Conservation (phyloP, 1,140 invertebrate species). For the Penaeus indicus region DNA sequence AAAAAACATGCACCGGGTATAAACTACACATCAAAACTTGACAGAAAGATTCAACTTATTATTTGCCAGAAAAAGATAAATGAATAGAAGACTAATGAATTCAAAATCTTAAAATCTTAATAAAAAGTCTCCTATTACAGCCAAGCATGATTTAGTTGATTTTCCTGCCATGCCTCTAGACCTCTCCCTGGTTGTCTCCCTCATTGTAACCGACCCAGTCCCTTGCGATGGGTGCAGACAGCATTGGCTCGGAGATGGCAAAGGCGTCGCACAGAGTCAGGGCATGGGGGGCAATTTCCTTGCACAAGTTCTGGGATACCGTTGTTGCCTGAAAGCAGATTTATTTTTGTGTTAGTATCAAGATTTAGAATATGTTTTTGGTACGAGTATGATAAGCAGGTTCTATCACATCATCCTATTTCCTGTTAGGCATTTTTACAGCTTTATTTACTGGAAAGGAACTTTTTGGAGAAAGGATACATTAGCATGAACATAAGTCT, state of each 20-base stretch:
- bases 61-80: no score
- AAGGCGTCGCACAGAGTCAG: slow-evolving; percentile 68
- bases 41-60: no score
- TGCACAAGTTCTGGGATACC: slow-evolving; percentile 65
- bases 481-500: no score
- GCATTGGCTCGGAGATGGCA: slow-evolving; percentile 68
- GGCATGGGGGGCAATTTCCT: slow-evolving; percentile 66
- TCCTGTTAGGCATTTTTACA: neutral
- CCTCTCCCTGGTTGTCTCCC: slow-evolving; percentile 68
- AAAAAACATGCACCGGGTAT: no score
- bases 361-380: no score
- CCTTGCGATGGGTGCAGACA: slow-evolving; percentile 69
- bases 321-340: slow-evolving; percentile 40
- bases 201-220: slow-evolving; percentile 69
- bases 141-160: neutral
- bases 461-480: neutral
- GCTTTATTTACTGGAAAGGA: neutral
- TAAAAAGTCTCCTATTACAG: neutral
- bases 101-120: neutral
- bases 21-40: no score
- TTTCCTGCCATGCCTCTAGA: slow-evolving; percentile 1
- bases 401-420: neutral
- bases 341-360: neutral
- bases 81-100: no score
- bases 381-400: no score